phyloP scores from a whole-genome alignment of 2,113 vertebrate genomes.

The Mus spicilegus region DNA sequence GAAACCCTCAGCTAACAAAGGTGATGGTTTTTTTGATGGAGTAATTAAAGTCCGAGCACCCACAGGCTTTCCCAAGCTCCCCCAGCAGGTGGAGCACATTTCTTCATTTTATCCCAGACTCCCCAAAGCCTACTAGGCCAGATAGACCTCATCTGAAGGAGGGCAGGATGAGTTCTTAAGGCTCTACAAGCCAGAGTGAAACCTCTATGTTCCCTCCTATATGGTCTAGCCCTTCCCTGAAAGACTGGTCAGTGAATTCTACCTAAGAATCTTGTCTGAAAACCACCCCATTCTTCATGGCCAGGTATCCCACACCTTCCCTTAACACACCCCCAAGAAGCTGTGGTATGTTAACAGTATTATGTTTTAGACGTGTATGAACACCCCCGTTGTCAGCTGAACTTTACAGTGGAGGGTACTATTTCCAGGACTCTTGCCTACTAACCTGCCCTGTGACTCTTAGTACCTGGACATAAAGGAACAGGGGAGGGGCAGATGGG shows the following conservation, averaged over 20 bases:
- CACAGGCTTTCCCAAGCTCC: background rate
- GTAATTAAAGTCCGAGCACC: background rate
- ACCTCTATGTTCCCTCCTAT: background rate
- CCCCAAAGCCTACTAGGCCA: background rate
- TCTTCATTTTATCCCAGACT: background rate
- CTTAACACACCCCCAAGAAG: background rate
- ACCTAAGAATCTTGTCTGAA: background rate
- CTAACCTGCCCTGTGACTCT: background rate
- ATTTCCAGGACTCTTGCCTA: background rate
- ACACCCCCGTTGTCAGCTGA: background rate
- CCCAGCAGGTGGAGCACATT: accelerated
- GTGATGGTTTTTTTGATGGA: background rate
- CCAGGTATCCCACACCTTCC: background rate
- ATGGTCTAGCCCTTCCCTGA: background rate
- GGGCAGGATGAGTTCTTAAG: background rate
- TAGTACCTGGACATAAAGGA: background rate
- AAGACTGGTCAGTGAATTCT: background rate
- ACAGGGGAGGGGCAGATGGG: background rate
- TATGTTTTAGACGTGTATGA: too few relatives aligned
- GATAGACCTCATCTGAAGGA: background rate
- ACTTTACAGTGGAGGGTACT: background rate
- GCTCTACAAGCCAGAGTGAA: background rate
- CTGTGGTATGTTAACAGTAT: too few relatives aligned
- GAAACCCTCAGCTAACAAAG: background rate
- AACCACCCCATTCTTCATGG: background rate